Evolutionary conservation across 2,113 vertebrate species (phyloP).

Genomic region (Glaucomys volans): DNA sequence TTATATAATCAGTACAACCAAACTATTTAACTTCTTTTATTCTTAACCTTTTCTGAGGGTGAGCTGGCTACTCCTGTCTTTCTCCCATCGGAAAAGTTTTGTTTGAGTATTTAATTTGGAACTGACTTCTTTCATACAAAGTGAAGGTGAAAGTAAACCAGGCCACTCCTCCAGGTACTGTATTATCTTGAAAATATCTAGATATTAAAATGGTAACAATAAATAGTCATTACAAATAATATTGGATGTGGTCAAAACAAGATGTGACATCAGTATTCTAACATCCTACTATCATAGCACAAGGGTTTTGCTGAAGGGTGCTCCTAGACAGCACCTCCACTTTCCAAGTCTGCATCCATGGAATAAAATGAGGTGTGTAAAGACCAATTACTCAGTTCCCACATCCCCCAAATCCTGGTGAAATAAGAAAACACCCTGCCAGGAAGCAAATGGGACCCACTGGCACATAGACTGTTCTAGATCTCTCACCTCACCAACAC

Average conservation of each 20-base stretch:
- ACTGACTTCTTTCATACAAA: not conserved
- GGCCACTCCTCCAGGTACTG: slow-evolving; percentile 11
- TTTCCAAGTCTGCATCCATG: not conserved
- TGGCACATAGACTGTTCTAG: not conserved
- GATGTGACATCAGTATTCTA: not conserved
- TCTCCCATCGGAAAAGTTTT: not conserved
- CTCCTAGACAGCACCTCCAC: not conserved
- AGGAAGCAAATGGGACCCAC: not conserved
- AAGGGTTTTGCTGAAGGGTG: slow-evolving; percentile 59
- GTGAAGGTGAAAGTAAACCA: not conserved
- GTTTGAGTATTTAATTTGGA: slow-evolving; percentile 60
- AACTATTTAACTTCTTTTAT: not conserved
- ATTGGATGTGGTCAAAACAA: not conserved
- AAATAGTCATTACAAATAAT: slow-evolving; percentile 71
- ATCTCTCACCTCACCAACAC: not conserved
- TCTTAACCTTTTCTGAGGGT: not conserved
- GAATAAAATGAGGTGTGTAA: slow-evolving; percentile 51
- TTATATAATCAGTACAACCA: not conserved
- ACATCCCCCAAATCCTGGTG: not conserved
- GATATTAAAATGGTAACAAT: slow-evolving; percentile 61
- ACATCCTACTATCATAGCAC: not conserved
- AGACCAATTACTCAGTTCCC: not conserved
- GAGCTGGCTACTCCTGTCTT: not conserved
- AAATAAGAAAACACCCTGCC: not conserved
- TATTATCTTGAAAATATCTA: not conserved